Base-by-base conservation (phyloP, 1,140 invertebrate genomes). In the Aradophagus sp. region DNA sequence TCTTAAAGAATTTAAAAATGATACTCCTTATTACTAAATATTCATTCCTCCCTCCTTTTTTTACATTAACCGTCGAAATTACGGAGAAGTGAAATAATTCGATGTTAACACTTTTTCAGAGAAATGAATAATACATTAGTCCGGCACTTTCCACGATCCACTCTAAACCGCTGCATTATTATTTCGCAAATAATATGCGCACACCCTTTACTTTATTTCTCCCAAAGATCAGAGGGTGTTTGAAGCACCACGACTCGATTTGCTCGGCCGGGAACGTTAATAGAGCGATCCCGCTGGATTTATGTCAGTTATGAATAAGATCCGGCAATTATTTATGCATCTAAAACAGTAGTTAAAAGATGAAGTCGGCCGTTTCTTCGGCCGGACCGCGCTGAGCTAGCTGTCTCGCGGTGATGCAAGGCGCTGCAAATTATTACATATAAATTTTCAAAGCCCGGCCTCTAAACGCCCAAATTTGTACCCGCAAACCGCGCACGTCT, bases 381-480 rank as follows among this genome's bases (percentile, higher is more conserved):
- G 15, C 39, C 47, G 32, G 38, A 20, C 12, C 13, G 7, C 11
- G 27, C 12, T 27, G 38, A 10, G 26, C 42, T 31, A 52, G n/a
- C n/a, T n/a, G 32, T 44, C 41, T 27, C 38, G 20, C 16, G 10
- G 42, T 36, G 17, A 53, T 48, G 55, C 27, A 6, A 41, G 14
- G 12, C 38, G 20, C 20, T 2, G 44, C 62, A 67, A 58, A 67
- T 67, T 67, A 58, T 58, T 39, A 50, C 13, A 47, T 62, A 62
- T 50, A 47, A 50, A 68, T 61, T 61, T 32, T 38, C 23, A 17
- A 23, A 10, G 50, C 16, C 44, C 10, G 14, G 7, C 15, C 59
- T 38, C 68, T 76, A 75, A 80, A 76, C 73, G 41, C 77, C 74
- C 42, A 68, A 79, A 56, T 56, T 56, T 29, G 20, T 55, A 56